These are phyloP conservation scores for Canis aureus DNA, from an alignment of 2,113 vertebrate genomes.

Conservation along the genomic window DNA sequence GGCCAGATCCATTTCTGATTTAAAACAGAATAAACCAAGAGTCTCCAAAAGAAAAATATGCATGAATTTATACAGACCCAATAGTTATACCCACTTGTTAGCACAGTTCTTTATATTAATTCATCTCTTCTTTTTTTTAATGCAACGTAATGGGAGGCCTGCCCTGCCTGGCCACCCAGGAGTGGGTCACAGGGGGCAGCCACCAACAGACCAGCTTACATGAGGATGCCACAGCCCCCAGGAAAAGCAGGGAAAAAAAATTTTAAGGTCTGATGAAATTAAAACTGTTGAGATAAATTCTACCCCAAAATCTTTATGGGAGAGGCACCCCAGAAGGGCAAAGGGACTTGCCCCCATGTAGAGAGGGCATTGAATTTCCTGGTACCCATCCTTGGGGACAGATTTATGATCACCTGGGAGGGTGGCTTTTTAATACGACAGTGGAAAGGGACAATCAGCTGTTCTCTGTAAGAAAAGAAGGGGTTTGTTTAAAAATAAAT, in stretches of 20 bases:
- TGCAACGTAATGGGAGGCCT: slow-evolving; percentile 8
- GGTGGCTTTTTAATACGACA: neutral
- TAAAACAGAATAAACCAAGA: slow-evolving; percentile 28
- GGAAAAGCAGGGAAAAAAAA: neutral
- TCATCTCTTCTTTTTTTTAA: neutral
- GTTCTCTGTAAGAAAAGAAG: neutral
- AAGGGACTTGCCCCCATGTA: neutral
- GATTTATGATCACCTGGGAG: neutral
- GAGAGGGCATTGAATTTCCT: neutral
- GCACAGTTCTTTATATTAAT: neutral
- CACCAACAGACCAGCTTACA: neutral
- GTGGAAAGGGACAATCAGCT: neutral
- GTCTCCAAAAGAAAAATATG: slow-evolving; percentile 35
- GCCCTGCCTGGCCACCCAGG: neutral
- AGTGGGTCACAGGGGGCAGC: neutral
- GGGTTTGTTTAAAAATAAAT: neutral
- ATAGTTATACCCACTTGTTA: neutral
- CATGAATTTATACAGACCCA: neutral
- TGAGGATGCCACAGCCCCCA: neutral
- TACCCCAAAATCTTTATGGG: neutral
- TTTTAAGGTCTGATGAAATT: neutral
- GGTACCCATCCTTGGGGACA: neutral
- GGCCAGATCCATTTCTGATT: neutral
- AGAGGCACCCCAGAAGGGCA: neutral
- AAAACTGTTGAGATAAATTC: neutral